These are phyloP conservation scores for Germaria angustata DNA, from an alignment of 2,888 invertebrate genomes.

Conservation along the genomic window DNA sequence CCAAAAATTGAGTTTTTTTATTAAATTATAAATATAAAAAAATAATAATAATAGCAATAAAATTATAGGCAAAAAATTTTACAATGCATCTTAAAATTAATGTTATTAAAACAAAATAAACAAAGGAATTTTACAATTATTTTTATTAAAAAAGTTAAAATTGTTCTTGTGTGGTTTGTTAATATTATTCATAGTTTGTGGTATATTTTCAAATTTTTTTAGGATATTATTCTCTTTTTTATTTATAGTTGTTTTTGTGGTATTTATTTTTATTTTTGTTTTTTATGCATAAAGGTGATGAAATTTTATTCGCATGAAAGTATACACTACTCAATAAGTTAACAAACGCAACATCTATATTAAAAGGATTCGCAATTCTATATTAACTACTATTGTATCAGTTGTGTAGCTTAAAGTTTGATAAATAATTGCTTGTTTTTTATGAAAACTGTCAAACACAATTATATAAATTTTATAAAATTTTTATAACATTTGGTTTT, in stretches of 20 bases:
- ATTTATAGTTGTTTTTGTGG: background rate
- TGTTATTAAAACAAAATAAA: slow-evolving; percentile 39
- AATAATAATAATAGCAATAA: slow-evolving; percentile 31
- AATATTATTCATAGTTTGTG: slow-evolving; percentile 25
- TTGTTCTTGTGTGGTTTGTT: slow-evolving; percentile 11
- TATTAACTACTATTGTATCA: no score
- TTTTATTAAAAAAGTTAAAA: slow-evolving; percentile 41
- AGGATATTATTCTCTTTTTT: slow-evolving; percentile 34
- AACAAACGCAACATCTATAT: background rate
- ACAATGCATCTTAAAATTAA: slow-evolving; percentile 62
- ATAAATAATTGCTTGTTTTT: no score
- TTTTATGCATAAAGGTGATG: slow-evolving; percentile 1
- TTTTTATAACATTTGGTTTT: no score
- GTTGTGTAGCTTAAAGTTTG: no score
- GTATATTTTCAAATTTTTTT: slow-evolving; percentile 17
- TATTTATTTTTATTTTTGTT: slow-evolving; percentile 1
- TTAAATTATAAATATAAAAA: slow-evolving; percentile 60
- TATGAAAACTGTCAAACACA: no score
- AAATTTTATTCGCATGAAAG: slow-evolving; percentile 4
- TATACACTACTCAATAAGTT: slow-evolving; percentile 31
- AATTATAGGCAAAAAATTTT: slow-evolving; percentile 59
- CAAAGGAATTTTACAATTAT: slow-evolving; percentile 52
- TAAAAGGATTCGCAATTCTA: no score
- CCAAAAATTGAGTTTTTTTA: slow-evolving; percentile 30
- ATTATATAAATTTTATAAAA: no score